Base-by-base conservation (phyloP, 2,888 invertebrate species). In the Dichetophora obliterata region DNA sequence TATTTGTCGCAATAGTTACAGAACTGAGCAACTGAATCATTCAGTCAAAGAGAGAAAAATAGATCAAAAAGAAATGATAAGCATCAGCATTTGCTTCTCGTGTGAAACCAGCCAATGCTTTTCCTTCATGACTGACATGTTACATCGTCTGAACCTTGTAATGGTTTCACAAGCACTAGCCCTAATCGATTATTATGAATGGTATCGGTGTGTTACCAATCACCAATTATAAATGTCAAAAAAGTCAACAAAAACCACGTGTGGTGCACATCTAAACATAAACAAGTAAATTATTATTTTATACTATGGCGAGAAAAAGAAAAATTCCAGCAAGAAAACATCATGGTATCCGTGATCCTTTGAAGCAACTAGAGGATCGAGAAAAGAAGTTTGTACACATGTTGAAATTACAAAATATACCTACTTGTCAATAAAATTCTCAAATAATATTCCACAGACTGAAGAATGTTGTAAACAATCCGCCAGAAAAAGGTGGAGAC, bases 241-340 rank as follows among this genome's bases (percentile, higher is more conserved):
- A 11, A 16, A 9, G n/a, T 16, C 34, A 63, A 63, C 63, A 63
- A 24, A 63, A 2, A 63, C 63, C 63, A 16, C 31, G 63, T 63
- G 63, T n/a, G 11, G 1, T n/a, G 4, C 0, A 19, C 9, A 16
- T 5, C 3, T 34, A n/a, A 3, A 27, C 2, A 14, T 24, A 22
- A 43, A 31, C 27, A 11, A 63, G 14, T 63, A 65, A 50, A 31
- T 16, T 16, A n/a, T 16, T 27, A 50, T 11, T 63, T 65, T 37
- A 93, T 93, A 93, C 66, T 90, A 88, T 88, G 88, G 87, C 84
- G 3, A 83, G 85, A 22, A 88, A 84, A 81, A 83, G 95, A 68
- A 95, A 95, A 92, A 95, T 95, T 85, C 95, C 95, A 34, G 94
- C 93, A 34, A 93, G 94, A 82, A 95, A 95, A 87, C 95, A 95